Evolutionary conservation across 37 sponge, comb jelly and placozoan species (phyloP).

Genomic region (Halisarca cf. caerulea): DNA sequence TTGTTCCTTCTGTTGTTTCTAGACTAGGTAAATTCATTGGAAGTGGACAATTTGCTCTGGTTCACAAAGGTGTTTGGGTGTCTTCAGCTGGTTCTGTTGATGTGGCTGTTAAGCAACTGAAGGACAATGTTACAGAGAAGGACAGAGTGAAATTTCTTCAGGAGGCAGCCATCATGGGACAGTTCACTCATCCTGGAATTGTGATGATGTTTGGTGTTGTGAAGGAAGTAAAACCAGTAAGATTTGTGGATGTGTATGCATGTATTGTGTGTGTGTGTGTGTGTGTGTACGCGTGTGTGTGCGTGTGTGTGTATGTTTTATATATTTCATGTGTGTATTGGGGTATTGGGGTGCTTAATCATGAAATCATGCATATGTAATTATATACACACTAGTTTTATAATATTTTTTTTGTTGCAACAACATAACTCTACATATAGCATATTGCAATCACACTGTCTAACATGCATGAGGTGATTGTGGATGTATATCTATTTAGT

Average conservation of each 20-base stretch:
- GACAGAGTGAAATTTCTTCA: conserved; percentile 25
- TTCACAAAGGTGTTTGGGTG: conserved; percentile 19
- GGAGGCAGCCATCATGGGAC: conserved; percentile 32
- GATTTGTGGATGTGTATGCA: not conserved
- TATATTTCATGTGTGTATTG: conserved; percentile 45
- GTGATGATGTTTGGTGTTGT: conserved; percentile 18
- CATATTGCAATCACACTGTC: too few species aligned
- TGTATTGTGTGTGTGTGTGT: conserved; percentile 33
- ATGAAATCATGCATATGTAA: not conserved
- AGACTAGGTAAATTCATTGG: conserved; percentile 7
- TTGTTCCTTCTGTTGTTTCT: too few species aligned
- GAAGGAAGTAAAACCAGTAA: conserved; percentile 23
- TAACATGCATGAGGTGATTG: too few species aligned
- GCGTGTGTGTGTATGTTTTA: conserved; percentile 41
- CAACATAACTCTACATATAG: too few species aligned
- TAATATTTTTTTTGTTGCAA: too few species aligned
- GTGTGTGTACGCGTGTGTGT: conserved; percentile 42
- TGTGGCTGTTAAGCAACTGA: conserved; percentile 16
- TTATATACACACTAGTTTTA: not conserved
- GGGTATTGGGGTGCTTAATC: conserved; percentile 39
- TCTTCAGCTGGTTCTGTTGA: not conserved
- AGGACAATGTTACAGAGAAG: not conserved
- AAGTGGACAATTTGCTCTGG: conserved; percentile 15
- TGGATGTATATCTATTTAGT: too few species aligned
- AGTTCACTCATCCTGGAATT: conserved; percentile 20